phyloP scores from a whole-genome alignment of 1,140 invertebrate genomes.

The Lepidurus arcticus region DNA sequence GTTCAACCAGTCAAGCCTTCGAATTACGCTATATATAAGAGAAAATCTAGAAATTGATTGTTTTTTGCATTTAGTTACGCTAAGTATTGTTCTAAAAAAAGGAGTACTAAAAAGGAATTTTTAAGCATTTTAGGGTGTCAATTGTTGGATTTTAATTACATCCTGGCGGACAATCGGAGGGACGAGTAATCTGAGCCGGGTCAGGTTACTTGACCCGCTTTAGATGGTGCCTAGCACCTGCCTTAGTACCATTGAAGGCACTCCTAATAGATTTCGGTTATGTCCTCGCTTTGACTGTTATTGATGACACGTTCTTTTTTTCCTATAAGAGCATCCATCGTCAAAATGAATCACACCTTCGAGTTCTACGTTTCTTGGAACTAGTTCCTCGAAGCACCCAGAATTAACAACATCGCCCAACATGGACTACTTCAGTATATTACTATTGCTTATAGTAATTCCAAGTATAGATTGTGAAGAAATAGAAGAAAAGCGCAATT shows the following conservation, averaged over 20 bases:
- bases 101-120: neutral
- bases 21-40: too few species aligned
- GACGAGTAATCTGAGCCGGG: neutral
- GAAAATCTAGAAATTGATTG: too few species aligned
- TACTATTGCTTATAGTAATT: neutral
- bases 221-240: conserved; percentile 3
- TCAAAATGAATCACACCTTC: neutral
- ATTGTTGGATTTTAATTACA: conserved; percentile 19
- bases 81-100: neutral
- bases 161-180: conserved; percentile 1
- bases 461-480: neutral
- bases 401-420: neutral
- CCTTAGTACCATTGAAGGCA: neutral
- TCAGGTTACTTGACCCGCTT: conserved; percentile 3
- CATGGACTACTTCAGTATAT: neutral
- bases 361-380: neutral
- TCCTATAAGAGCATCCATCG: neutral
- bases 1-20: too few species aligned
- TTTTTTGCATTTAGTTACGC: too few species aligned
- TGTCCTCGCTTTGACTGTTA: neutral
- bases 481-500: neutral
- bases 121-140: neutral
- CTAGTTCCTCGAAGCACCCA: neutral
- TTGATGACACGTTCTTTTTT: neutral
- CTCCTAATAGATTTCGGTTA: conserved; percentile 7